Evolutionary conservation across 2,113 vertebrate species (phyloP).

Genomic region (Jacana jacana): DNA sequence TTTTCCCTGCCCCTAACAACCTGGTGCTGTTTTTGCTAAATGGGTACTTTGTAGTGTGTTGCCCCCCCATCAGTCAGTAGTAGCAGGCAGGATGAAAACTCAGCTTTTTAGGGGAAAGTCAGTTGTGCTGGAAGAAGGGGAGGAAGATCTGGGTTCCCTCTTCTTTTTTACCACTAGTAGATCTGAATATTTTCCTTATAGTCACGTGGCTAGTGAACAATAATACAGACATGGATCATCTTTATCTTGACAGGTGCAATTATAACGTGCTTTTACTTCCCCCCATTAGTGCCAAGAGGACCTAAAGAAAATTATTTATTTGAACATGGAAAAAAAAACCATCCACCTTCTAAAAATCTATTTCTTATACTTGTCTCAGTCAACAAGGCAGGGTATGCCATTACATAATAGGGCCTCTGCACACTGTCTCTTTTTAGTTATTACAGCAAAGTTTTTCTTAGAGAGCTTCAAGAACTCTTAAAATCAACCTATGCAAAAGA

Average conservation of each 20-base stretch:
- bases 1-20: background rate
- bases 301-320: background rate
- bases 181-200: background rate
- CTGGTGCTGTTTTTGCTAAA: background rate
- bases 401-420: background rate
- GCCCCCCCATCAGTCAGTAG: background rate
- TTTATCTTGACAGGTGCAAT: background rate
- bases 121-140: background rate
- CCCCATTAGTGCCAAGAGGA: background rate
- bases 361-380: background rate
- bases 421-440: background rate
- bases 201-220: background rate
- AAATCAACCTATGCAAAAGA: background rate
- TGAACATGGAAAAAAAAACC: background rate
- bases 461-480: background rate
- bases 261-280: background rate
- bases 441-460: background rate
- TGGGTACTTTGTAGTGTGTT: rapidly evolving
- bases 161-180: background rate
- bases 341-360: background rate
- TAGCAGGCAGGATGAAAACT: background rate
- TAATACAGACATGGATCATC: background rate
- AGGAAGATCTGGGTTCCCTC: background rate
- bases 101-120: background rate
- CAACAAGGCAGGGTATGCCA: background rate